phyloP scores from a whole-genome alignment of 1,140 invertebrate species.

The Aphelinus atriplicis region DNA sequence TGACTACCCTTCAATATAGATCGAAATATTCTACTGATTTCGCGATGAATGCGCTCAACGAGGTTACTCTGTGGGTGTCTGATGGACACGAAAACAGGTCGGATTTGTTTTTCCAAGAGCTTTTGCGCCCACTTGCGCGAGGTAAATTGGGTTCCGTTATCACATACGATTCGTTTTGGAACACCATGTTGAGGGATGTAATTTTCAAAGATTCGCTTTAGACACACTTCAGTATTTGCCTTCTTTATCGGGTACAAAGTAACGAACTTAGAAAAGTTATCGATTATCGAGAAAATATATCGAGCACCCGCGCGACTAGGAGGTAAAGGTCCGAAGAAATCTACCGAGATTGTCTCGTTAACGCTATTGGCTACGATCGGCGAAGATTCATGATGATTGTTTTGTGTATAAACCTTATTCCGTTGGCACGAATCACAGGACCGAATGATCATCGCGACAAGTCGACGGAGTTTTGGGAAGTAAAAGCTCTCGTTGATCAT shows the following conservation, averaged over 20 bases:
- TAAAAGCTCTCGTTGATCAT: neutral
- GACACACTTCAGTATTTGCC: constrained; percentile 23
- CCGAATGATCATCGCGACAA: neutral
- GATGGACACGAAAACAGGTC: no score
- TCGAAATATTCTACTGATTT: no score
- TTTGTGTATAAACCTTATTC: neutral
- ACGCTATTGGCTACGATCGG: neutral
- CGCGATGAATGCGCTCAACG: no score
- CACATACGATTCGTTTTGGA: no score
- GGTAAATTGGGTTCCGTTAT: no score
- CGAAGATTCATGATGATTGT: neutral
- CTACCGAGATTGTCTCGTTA: neutral
- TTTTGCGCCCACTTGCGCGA: no score
- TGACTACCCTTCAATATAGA: no score
- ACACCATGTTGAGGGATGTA: neutral
- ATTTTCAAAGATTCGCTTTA: neutral
- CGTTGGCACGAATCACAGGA: neutral
- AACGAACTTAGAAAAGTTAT: constrained; percentile 48
- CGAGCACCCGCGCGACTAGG: neutral
- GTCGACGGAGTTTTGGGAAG: neutral
- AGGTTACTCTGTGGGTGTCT: no score
- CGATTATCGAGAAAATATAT: neutral
- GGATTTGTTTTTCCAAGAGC: no score
- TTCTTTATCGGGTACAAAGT: constrained; percentile 45
- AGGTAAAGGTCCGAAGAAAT: neutral